Evolutionary conservation across 2,113 vertebrate genomes (phyloP), one percentile per base, ranked within the genome.

Genomic region (Urocolius indicus): DNA sequence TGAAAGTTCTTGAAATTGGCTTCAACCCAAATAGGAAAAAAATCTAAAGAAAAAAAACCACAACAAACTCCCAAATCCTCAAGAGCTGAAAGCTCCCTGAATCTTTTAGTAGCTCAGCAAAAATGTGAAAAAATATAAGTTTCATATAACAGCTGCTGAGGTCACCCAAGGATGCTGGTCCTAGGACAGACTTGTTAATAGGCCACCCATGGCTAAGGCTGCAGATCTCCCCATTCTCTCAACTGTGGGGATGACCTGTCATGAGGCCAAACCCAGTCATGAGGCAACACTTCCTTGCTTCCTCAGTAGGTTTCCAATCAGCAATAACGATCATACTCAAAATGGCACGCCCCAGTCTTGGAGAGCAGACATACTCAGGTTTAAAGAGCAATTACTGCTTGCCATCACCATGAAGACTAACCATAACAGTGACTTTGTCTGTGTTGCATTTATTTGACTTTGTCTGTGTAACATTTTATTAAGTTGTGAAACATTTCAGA

Each of bases 281-380:
- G 61, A 91, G 48, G 32, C 43, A 97, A 59, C 19, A 36, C 16
- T 87, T 94, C 69, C 83, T 52, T 75, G n/a, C 48, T 89, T 84
- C 84, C 61, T 58, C 71, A 78, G 69, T 75, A 84, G 68, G 75
- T 91, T 94, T 94, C 58, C 80, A 92, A 79, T 5, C 65, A 94
- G 77, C 57, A 84, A 30, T 46, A 96, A 55, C 52, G 78, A 65
- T 48, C 1, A 1, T 32, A 23, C 48, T 94, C 89, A 86, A 5
- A 36, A 92, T 38, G 92, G 74, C 86, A 76, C 0, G 7, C 8
- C 30, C 36, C 19, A 26, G 7, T 30, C 81, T 59, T 82, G 52
- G 77, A 91, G 27, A 89, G 62, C 22, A 82, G 73, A 30, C 2
- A 1, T 19, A 41, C 41, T 29, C 30, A 10, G 8, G 49, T 51